Conservation (phyloP, 2,888 invertebrate species). For the Peribatodes rhomboidaria region DNA sequence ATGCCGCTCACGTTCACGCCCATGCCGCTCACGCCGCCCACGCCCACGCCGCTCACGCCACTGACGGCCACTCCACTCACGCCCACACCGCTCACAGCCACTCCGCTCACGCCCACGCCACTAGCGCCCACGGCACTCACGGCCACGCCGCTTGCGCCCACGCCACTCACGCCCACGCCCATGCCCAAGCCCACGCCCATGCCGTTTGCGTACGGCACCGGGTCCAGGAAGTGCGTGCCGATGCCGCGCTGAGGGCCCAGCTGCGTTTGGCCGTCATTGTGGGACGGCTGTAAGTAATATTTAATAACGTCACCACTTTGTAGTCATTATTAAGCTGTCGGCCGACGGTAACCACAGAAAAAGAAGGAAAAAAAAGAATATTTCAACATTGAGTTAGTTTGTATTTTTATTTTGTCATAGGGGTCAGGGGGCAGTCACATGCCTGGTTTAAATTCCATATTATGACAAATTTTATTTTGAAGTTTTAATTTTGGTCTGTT, state of each 20-base stretch:
- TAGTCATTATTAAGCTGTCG: no score
- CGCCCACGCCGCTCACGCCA: conserved; percentile 48
- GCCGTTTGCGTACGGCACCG: conserved; percentile 61
- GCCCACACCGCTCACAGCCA: no score
- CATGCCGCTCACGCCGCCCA: conserved; percentile 58
- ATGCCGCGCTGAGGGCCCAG: conserved; percentile 74
- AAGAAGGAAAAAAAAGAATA: background rate
- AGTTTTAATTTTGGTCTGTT: no score
- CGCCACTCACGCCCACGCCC: no score
- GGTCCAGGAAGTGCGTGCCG: conserved; percentile 74
- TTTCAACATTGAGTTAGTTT: background rate
- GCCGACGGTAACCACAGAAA: no score
- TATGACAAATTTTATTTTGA: no score
- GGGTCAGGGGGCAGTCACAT: no score
- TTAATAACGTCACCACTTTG: background rate
- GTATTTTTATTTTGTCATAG: no score
- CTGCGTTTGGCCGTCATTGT: conserved; percentile 51
- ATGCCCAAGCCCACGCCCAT: no score
- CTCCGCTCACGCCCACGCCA: no score
- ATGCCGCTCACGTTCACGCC: conserved; percentile 44
- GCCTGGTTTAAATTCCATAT: no score
- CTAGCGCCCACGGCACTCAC: conserved; percentile 57
- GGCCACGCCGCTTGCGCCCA: conserved; percentile 48
- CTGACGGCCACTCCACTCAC: no score
- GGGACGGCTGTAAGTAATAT: conserved; percentile 51